phyloP scores from a whole-genome alignment of 1,140 invertebrate species.

The Drosophila subpulchrella region DNA sequence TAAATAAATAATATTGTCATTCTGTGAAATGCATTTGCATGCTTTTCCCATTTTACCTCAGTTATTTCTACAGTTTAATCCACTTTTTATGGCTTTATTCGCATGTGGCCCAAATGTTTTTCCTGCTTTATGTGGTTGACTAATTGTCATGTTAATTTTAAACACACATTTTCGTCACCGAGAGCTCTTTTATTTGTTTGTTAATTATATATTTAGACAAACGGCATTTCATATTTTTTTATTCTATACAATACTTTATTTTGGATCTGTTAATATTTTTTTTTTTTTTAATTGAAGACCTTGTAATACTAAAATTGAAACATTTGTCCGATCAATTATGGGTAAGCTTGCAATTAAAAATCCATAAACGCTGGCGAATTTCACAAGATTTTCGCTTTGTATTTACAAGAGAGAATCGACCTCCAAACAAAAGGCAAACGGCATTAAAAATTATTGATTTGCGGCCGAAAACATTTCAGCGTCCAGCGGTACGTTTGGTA shows the following conservation, averaged over 20 bases:
- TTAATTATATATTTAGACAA: neutral
- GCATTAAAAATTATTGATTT: conserved; percentile 28
- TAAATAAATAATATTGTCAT: conserved; percentile 38
- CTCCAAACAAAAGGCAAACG: conserved; percentile 13
- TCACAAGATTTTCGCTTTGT: conserved; percentile 9
- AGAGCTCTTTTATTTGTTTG: neutral
- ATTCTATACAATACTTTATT: too few relatives aligned
- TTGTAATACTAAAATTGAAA: neutral
- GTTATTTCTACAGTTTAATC: conserved; percentile 22
- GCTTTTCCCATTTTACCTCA: neutral
- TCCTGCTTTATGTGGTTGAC: conserved; percentile 32
- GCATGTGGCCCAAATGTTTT: conserved; percentile 31
- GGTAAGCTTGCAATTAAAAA: conserved; percentile 53
- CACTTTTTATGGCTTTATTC: conserved; percentile 31
- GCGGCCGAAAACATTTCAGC: conserved; percentile 8
- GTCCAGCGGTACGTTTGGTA: conserved; percentile 15
- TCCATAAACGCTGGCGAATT: conserved; percentile 32
- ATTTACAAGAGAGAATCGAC: conserved; percentile 36
- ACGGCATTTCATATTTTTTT: too few relatives aligned
- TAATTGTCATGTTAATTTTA: conserved; percentile 15
- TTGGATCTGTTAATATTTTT: too few relatives aligned
- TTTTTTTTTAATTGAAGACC: neutral
- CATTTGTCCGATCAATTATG: neutral
- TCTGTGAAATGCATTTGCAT: conserved; percentile 29
- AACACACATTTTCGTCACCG: neutral